Conservation (phyloP, 2,888 invertebrate genomes). For the Pyralis farinalis region DNA sequence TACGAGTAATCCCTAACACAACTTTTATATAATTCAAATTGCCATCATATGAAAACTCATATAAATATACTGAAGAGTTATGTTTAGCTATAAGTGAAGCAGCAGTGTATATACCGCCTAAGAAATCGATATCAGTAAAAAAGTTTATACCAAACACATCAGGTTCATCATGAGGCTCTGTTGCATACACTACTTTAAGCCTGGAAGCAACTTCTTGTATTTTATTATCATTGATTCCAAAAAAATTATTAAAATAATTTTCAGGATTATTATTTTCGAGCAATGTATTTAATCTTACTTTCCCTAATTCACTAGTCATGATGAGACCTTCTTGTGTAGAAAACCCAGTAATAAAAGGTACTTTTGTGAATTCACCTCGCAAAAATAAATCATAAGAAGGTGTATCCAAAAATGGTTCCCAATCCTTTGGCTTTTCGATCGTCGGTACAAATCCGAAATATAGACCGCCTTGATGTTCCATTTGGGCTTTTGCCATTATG, state of each 20-base stretch:
- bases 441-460: slow-evolving; percentile 75
- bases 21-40: slow-evolving; percentile 74
- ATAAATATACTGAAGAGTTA: slow-evolving; percentile 74
- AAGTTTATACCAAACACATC: slow-evolving; percentile 66
- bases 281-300: slow-evolving; percentile 30
- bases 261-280: slow-evolving; percentile 43
- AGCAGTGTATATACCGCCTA: slow-evolving; percentile 54
- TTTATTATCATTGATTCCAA: slow-evolving; percentile 38
- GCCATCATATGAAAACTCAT: slow-evolving; percentile 81
- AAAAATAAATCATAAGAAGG: slow-evolving; percentile 53
- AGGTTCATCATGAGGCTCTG: slow-evolving; percentile 42
- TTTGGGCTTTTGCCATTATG: slow-evolving; percentile 34
- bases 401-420: slow-evolving; percentile 65
- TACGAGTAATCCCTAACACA: slow-evolving; percentile 49
- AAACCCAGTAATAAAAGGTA: slow-evolving; percentile 74
- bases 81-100: slow-evolving; percentile 49
- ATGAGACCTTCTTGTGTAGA: slow-evolving; percentile 69
- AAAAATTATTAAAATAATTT: slow-evolving; percentile 42
- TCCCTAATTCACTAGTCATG: slow-evolving; percentile 29
- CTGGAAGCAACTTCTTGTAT: slow-evolving; percentile 37
- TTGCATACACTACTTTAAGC: slow-evolving; percentile 67
- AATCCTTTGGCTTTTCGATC: slow-evolving; percentile 54
- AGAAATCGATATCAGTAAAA: slow-evolving; percentile 71
- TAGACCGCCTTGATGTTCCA: slow-evolving; percentile 50
- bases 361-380: slow-evolving; percentile 62